Percentiles rank a stretch among this genome's conserved stretches.
These are phyloP conservation scores for Gallinago media DNA, from an alignment of 2,113 vertebrate species.

Conservation along the genomic window DNA sequence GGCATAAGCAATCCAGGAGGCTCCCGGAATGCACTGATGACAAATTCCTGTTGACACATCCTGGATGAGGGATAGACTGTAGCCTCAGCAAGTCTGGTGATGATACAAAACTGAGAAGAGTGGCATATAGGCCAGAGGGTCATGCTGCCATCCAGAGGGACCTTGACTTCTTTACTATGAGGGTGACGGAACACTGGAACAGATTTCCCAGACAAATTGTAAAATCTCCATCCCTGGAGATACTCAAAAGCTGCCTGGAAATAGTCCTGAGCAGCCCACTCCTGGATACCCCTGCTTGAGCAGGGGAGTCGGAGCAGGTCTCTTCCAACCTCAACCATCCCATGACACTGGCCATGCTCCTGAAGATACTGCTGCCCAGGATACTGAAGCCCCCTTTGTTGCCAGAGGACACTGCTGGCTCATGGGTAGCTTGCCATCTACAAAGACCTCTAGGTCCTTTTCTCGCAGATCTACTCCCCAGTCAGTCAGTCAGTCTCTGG, in stretches of 20 bases:
- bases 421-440: not conserved
- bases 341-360: not conserved
- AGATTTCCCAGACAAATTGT: not conserved
- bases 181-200: not conserved
- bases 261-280: not conserved
- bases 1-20: no score
- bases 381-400: not conserved
- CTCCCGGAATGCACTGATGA: no score
- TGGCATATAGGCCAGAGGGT: not conserved
- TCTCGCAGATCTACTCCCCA: not conserved
- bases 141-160: not conserved
- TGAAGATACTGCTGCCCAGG: no score
- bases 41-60: not conserved
- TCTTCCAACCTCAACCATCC: not conserved
- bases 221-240: not conserved
- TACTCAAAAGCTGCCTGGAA: not conserved
- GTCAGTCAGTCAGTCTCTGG: not conserved
- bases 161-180: not conserved
- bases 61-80: fast-evolving
- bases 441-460: not conserved
- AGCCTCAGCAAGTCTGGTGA: not conserved
- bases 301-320: not conserved
- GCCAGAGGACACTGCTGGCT: not conserved
- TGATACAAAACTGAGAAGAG: not conserved
- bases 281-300: not conserved